These are phyloP conservation scores for Daboia siamensis DNA, from an alignment of 2,113 vertebrate species.

Conservation along the genomic window DNA sequence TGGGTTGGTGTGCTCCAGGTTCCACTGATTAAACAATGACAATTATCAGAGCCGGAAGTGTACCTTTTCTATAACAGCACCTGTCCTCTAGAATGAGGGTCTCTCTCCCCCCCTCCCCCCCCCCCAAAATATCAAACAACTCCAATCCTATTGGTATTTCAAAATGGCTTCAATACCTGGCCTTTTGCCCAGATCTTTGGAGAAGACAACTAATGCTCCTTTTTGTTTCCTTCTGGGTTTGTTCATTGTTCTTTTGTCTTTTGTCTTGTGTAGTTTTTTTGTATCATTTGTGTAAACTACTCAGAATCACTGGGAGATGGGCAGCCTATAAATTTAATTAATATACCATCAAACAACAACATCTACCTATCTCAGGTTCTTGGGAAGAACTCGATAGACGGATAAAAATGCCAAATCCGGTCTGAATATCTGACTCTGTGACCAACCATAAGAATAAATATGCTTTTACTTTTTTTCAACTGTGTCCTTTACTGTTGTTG, in stretches of 20 bases:
- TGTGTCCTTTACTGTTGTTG: background rate
- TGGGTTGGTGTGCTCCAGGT: background rate
- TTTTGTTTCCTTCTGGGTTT: background rate
- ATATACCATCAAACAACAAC: too few species aligned
- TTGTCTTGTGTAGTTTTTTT: background rate
- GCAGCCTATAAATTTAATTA: background rate
- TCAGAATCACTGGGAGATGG: background rate
- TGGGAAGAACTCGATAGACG: background rate
- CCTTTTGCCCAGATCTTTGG: background rate
- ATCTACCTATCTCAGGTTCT: background rate
- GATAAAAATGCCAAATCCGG: too few species aligned
- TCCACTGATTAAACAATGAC: background rate
- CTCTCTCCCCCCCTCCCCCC: background rate
- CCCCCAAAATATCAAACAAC: background rate
- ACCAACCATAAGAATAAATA: background rate
- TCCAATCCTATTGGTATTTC: background rate
- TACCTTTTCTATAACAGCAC: background rate
- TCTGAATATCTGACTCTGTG: background rate
- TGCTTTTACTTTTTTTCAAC: background rate
- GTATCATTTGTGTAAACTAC: background rate
- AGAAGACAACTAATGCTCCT: background rate
- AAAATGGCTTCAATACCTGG: background rate
- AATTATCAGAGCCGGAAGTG: background rate
- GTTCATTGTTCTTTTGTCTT: background rate
- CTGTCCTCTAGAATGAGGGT: background rate